Conservation (phyloP, 2,113 vertebrate species). For the Peromyscus californicus region DNA sequence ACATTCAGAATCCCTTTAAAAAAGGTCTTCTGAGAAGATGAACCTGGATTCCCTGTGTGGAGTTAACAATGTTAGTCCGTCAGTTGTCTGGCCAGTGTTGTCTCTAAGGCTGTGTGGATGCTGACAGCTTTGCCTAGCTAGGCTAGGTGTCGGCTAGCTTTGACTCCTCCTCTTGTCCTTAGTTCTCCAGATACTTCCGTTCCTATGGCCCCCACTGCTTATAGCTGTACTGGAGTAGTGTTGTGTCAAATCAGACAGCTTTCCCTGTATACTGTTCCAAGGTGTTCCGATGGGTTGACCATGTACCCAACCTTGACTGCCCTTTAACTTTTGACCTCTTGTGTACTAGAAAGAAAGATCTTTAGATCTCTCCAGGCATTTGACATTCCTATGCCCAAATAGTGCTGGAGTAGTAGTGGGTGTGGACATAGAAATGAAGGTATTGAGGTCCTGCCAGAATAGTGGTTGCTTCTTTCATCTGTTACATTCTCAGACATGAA, state of each 20-base stretch:
- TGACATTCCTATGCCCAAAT: conserved; percentile 12
- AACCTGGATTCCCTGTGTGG: background rate
- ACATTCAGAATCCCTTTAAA: background rate
- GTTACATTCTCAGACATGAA: background rate
- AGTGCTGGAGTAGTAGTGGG: background rate
- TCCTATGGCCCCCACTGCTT: background rate
- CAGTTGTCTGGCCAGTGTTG: background rate
- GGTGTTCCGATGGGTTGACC: conserved; percentile 6
- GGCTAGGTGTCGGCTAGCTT: background rate
- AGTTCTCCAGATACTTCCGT: background rate
- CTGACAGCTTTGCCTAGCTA: background rate
- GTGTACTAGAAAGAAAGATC: too few species aligned
- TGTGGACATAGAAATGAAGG: background rate
- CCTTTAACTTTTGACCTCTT: conserved; percentile 21
- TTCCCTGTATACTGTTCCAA: background rate
- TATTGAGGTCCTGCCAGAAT: background rate
- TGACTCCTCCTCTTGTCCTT: background rate
- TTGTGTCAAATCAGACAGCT: too few species aligned
- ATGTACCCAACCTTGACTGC: background rate
- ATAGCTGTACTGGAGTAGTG: too few species aligned
- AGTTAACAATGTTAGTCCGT: background rate
- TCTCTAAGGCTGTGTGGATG: background rate
- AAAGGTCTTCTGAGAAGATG: background rate
- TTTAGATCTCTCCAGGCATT: background rate
- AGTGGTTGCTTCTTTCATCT: background rate